Base-by-base conservation (phyloP, 2,113 vertebrate genomes). In the Tretioscincus oriximinensis region DNA sequence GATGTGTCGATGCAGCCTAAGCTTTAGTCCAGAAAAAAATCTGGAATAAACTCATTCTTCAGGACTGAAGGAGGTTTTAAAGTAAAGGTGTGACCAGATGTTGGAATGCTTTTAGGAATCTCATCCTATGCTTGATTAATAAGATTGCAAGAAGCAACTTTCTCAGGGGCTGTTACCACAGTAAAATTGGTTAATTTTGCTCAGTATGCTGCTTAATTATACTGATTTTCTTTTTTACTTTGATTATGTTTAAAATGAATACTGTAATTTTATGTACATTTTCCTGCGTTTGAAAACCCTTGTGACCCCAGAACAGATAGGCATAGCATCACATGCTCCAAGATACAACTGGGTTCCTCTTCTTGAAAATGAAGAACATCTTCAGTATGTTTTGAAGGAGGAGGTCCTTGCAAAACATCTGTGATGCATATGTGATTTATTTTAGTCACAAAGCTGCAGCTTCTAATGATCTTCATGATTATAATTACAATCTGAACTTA, bases 401-500 rank as follows among this genome's bases (percentile, higher is more conserved):
- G 12, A 67, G 51, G 18, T 41, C 28, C 61, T 71, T 45, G n/a
- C 47, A 74, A 74, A 61, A 29, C n/a, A 16, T 31, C 49, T 66
- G 24, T 4, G 26, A 21, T 67, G 35, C 35, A 51, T 26, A 67
- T 60, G 26, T 16, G 69, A 28, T 73, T 60, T 78, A 83, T 83
- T 83, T 83, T 83, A 78, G 76, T 78, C 35, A 74, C 63, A 74
- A 83, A 74, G 18, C 51, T 78, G 70, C 67, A 81, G 18, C 31
- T 45, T 45, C 49, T 68, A 68, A 73, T 26, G 64, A 29, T 78
- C 63, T 78, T 72, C 73, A 74, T 49, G 72, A 81, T 75, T 81
- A 81, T 81, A 78, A 83, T 83, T 74, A 78, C 49, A 73, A 73
- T 7, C 28, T 74, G 51, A 78, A 78, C 31, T 60, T 51, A 83